Evolutionary conservation across 2,888 invertebrate species (phyloP).

Genomic region (Acleris sparsana): DNA sequence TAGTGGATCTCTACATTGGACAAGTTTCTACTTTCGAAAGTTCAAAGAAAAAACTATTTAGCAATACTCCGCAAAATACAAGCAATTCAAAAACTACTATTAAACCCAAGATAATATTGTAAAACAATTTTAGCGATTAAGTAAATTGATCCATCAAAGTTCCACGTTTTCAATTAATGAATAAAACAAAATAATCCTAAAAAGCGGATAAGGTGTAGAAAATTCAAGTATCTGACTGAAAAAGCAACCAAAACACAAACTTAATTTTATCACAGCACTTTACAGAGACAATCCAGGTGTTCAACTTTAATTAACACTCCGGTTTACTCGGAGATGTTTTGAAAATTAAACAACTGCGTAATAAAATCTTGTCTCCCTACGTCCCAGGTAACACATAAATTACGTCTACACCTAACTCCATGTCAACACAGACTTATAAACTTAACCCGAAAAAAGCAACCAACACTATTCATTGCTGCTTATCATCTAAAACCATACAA

Average conservation of each 20-base stretch:
- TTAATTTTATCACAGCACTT: constrained; percentile 9
- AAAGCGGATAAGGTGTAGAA: too few relatives aligned
- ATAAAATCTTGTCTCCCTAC: constrained; percentile 58
- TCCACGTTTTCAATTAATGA: too few relatives aligned
- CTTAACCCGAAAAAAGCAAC: constrained; percentile 2
- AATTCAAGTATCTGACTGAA: too few relatives aligned
- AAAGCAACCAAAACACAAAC: neutral
- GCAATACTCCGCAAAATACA: too few relatives aligned
- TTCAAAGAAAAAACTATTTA: too few relatives aligned
- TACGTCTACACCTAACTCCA: constrained; percentile 46
- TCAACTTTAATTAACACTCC: constrained; percentile 48
- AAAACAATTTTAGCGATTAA: too few relatives aligned
- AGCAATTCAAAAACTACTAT: too few relatives aligned
- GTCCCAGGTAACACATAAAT: constrained; percentile 60
- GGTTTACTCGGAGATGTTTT: constrained; percentile 51
- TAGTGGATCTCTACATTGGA: too few relatives aligned
- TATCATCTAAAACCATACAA: neutral
- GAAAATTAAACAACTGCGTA: constrained; percentile 64
- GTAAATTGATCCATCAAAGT: too few relatives aligned
- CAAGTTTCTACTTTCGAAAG: too few relatives aligned
- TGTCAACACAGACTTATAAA: constrained; percentile 44
- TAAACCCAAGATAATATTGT: too few relatives aligned
- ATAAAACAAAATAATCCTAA: too few relatives aligned
- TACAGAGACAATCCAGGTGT: constrained; percentile 15
- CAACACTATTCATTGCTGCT: constrained; percentile 3